These are phyloP conservation scores for Danio rerio DNA, from an alignment of 2,113 vertebrate species.

Conservation along the genomic window DNA sequence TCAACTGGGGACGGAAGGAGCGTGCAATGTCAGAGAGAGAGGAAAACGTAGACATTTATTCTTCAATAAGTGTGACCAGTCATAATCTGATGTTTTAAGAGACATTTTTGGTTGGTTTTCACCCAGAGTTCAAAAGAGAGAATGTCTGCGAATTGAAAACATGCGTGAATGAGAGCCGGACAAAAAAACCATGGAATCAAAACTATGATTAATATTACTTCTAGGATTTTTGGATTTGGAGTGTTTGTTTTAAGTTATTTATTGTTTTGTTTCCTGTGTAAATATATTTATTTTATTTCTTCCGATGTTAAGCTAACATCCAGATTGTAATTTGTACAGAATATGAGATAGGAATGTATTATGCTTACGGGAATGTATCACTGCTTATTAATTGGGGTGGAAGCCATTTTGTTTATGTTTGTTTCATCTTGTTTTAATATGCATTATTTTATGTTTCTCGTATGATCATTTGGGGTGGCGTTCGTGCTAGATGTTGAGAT, in stretches of 20 bases:
- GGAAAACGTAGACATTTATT: background rate
- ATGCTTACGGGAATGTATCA: conserved; percentile 81
- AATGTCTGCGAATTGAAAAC: conserved; percentile 41
- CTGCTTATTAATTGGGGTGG: conserved; percentile 80
- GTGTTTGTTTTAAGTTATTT: conserved; percentile 91
- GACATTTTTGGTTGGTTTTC: conserved; percentile 13
- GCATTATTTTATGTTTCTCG: conserved; percentile 63
- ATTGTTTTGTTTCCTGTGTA: conserved; percentile 90
- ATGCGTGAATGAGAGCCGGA: conserved; percentile 74
- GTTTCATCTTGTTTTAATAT: conserved; percentile 62
- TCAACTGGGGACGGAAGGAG: background rate
- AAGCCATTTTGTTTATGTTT: conserved; percentile 72
- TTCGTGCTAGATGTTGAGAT: conserved; percentile 48
- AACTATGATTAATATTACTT: conserved; percentile 66
- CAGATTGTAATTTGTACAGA: conserved; percentile 98
- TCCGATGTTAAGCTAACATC: conserved; percentile 92
- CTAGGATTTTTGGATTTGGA: conserved; percentile 84
- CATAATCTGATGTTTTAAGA: background rate
- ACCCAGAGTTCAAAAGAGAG: conserved; percentile 44
- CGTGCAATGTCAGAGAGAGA: background rate
- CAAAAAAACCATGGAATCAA: conserved; percentile 56
- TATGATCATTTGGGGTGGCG: conserved; percentile 58
- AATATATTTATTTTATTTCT: conserved; percentile 95
- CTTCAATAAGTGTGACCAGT: conserved; percentile 41
- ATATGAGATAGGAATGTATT: conserved; percentile 86